Evolutionary conservation across 2,113 vertebrate species (phyloP), one percentile per base, ranked within the genome.

Genomic region (Myodes glareolus): DNA sequence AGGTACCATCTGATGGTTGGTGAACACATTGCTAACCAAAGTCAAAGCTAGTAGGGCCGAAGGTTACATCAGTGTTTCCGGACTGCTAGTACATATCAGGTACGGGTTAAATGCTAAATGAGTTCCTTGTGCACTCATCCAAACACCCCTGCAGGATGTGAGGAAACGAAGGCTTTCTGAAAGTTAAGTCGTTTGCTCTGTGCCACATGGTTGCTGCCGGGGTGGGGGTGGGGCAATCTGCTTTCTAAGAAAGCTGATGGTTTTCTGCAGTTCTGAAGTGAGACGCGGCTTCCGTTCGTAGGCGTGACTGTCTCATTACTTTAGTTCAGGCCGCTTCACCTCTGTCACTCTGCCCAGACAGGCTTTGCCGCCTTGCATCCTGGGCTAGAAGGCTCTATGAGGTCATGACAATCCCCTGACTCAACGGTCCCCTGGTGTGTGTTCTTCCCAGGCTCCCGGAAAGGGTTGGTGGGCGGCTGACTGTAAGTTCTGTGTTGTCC

Each of bases 391-490:
- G 33, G 36, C 21, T 50, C 67, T 31, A 8, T 52, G 45, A 13
- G 1, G 36, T 88, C 52, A 8, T 23, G 31, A n/a, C 16, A 5
- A 29, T 82, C 63, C 39, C 8, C 36, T 42, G 39, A 73, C 19
- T 72, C 78, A 55, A 3, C 0, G 52, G 23, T 13, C 52, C 1
- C 5, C 25, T 5, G 7, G 5, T 10, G 1, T 42, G 7, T 13
- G 52, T 33, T 47, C 33, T 17, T n/a, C 25, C 50, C 36, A 4
- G 52, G 33, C 47, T 65, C 27, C 2, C 7, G 0, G 1, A 17
- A 84, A 23, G 21, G 63, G 17, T 4, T 65, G 47, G 27, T 29
- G 39, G 21, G 5, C 29, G 67, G 33, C 55, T 72, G 27, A 39
- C 7, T 73, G 23, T n/a, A 47, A 68, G 10, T 70, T 72, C 65